Evolutionary conservation across 2,888 invertebrate species (phyloP).

Genomic region (Aricia artaxerxes): DNA sequence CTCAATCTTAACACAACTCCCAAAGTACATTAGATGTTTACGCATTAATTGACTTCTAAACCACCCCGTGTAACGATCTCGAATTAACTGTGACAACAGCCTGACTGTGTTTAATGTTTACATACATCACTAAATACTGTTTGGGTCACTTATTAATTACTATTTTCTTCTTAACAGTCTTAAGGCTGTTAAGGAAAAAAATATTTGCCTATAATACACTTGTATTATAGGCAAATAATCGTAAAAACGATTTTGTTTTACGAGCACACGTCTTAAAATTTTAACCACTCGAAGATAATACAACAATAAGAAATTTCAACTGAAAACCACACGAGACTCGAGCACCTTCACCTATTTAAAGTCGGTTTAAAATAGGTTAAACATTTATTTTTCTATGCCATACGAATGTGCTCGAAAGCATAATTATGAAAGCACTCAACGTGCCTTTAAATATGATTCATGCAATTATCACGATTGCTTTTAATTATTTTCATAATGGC

Average conservation of each 20-base stretch:
- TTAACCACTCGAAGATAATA: not conserved
- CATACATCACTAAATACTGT: not conserved
- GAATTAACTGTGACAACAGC: constrained; percentile 8
- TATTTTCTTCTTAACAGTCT: not conserved
- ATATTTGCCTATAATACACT: too few relatives aligned
- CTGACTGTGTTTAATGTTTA: not conserved
- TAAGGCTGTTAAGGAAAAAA: not conserved
- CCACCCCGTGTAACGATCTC: not conserved
- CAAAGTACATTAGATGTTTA: constrained; percentile 25
- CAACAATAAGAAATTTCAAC: not conserved
- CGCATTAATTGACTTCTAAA: constrained; percentile 15
- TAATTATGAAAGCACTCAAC: constrained; percentile 30
- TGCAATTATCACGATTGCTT: constrained; percentile 31
- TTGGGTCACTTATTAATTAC: not conserved
- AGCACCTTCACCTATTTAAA: constrained; percentile 17
- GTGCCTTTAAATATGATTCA: constrained; percentile 14
- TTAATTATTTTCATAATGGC: constrained; percentile 30
- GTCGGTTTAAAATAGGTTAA: constrained; percentile 6
- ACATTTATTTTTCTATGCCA: not conserved
- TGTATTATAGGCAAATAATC: not conserved
- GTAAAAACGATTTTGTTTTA: not conserved
- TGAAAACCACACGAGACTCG: not conserved
- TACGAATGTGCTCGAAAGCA: constrained; percentile 22
- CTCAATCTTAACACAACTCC: constrained; percentile 20
- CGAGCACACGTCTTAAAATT: not conserved